Conservation (phyloP, 2,113 vertebrate genomes). For the Rhea americana region DNA sequence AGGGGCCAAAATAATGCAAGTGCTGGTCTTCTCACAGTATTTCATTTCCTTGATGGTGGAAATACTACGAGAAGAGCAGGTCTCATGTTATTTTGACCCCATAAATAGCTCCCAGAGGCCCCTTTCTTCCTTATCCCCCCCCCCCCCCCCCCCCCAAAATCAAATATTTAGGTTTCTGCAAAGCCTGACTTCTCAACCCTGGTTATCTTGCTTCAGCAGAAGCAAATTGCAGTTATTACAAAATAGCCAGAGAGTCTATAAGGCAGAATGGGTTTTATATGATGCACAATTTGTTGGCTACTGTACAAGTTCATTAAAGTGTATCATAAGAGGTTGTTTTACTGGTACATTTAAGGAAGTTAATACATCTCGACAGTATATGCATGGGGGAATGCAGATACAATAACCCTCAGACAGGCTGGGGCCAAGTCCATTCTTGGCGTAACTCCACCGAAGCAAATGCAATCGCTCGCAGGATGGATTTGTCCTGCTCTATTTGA, state of each 20-base stretch:
- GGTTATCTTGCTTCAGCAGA: constrained; percentile 71
- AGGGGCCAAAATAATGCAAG: constrained; percentile 67
- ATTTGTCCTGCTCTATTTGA: not conserved
- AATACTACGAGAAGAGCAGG: constrained; percentile 65
- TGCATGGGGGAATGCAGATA: constrained; percentile 66
- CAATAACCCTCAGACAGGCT: constrained; percentile 71
- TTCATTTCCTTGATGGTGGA: constrained; percentile 71
- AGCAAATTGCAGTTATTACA: constrained; percentile 71
- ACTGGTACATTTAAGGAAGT: constrained; percentile 72
- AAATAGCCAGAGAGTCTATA: constrained; percentile 69
- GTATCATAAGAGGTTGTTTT: constrained; percentile 71
- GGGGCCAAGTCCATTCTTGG: constrained; percentile 59
- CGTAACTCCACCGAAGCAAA: not conserved
- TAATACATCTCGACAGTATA: constrained; percentile 69
- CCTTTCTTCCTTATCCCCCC: constrained; percentile 69
- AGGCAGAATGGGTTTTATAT: constrained; percentile 66
- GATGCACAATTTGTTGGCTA: constrained; percentile 71
- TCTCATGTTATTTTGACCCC: constrained; percentile 73
- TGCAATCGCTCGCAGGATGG: not conserved
- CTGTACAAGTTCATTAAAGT: constrained; percentile 72
- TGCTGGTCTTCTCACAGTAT: constrained; percentile 72
- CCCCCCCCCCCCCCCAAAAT: constrained; percentile 40
- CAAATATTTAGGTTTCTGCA: constrained; percentile 73
- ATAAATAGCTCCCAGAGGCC: constrained; percentile 69
- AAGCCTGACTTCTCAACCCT: constrained; percentile 63